These are phyloP conservation scores for Homalodisca vitripennis DNA, from an alignment of 1,140 invertebrate species.

Conservation along the genomic window DNA sequence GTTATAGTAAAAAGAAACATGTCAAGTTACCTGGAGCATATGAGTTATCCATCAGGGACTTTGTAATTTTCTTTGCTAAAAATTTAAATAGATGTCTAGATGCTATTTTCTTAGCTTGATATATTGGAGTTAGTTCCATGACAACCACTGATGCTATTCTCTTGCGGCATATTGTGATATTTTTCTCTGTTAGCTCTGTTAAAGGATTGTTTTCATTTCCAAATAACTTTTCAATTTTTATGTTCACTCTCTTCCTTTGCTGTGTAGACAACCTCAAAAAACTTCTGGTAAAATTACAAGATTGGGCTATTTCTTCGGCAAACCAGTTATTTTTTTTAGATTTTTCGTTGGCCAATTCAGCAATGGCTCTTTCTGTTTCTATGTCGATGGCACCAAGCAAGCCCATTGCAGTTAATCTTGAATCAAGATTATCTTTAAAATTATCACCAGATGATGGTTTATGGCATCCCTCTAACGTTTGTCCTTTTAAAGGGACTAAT, in stretches of 20 bases:
- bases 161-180: slow-evolving; percentile 12
- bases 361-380: no score
- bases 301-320: slow-evolving; percentile 6
- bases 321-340: no score
- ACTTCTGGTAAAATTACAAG: slow-evolving; percentile 13
- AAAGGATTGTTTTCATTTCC: not conserved
- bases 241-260: not conserved
- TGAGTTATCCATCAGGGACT: slow-evolving; percentile 6
- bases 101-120: slow-evolving; percentile 14
- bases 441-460: no score
- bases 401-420: no score
- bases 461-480: no score
- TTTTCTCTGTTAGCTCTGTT: not conserved
- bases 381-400: no score
- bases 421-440: no score
- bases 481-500: no score
- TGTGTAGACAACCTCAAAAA: not conserved
- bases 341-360: no score
- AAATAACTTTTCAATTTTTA: slow-evolving; percentile 16
- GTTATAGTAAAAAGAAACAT: no score
- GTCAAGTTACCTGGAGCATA: slow-evolving; percentile 13
- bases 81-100: slow-evolving; percentile 12
- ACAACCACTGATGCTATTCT: slow-evolving; percentile 21
- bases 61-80: slow-evolving; percentile 17
- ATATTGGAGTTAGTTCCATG: slow-evolving; percentile 15